A percentile compares a stretch with the other conserved stretches of the same genome.
These are phyloP conservation scores for Ichneumoninae sp. DNA, from an alignment of 2,888 invertebrate genomes.

Conservation along the genomic window DNA sequence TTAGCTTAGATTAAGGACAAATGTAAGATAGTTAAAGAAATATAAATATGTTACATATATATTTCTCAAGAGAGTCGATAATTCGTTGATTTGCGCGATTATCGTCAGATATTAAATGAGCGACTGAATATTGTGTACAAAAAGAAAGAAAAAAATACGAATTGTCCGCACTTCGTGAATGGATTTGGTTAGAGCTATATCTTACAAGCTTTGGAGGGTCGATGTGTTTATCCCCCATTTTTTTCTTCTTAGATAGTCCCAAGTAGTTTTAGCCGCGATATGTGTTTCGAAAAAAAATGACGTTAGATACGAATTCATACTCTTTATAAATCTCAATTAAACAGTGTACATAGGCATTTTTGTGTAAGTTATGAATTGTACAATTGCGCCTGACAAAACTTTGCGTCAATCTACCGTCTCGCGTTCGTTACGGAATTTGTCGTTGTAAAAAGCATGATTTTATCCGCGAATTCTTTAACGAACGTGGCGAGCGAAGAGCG, in stretches of 20 bases:
- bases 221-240: constrained; percentile 18
- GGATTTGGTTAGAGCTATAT: constrained; percentile 40
- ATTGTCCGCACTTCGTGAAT: constrained; percentile 43
- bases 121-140: constrained; percentile 67
- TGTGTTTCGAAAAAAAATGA: constrained; percentile 30
- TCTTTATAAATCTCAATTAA: constrained; percentile 59
- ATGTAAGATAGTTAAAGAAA: constrained; percentile 68
- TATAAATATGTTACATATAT: constrained; percentile 65
- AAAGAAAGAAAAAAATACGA: constrained; percentile 15
- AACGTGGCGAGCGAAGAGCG: constrained; percentile 1
- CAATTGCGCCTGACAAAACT: constrained; percentile 24
- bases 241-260: constrained; percentile 24
- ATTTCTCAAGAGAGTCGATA: constrained; percentile 37
- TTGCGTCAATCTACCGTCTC: neutral
- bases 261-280: constrained; percentile 33
- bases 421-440: constrained; percentile 15
- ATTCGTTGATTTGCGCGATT: constrained; percentile 43
- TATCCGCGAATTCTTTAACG: constrained; percentile 25
- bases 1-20: constrained; percentile 63
- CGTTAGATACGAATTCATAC: constrained; percentile 56
- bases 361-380: constrained; percentile 54
- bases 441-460: constrained; percentile 42
- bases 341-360: constrained; percentile 60
- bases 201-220: constrained; percentile 33
- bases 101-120: constrained; percentile 43